A percentile compares a stretch with the other conserved stretches of the same genome.
phyloP scores from a whole-genome alignment of 2,888 invertebrate genomes.

The Tipula unca region DNA sequence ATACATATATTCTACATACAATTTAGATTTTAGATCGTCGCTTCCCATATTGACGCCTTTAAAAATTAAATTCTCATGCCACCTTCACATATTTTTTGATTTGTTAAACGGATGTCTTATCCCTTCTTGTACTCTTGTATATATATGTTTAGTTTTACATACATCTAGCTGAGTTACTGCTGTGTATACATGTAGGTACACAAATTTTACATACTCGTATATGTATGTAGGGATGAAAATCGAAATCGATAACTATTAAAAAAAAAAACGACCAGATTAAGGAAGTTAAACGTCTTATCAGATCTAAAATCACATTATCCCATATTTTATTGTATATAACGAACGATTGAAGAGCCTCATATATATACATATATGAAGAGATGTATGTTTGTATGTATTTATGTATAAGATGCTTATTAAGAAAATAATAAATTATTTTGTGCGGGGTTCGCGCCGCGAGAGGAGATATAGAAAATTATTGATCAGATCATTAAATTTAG shows the following conservation, averaged over 20 bases:
- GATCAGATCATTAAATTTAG: constrained; percentile 8
- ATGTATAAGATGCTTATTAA: background rate
- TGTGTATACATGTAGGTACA: too few species aligned
- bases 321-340: background rate
- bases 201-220: too few species aligned
- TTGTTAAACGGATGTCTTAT: background rate
- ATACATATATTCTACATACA: background rate
- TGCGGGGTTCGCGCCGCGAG: background rate
- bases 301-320: constrained; percentile 8
- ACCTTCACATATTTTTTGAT: background rate
- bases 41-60: background rate
- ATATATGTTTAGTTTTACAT: background rate
- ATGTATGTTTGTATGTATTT: background rate
- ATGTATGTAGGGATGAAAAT: background rate
- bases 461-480: background rate
- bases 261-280: background rate
- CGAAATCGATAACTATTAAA: background rate
- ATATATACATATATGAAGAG: background rate
- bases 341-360: background rate
- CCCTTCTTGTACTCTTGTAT: background rate
- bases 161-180: background rate
- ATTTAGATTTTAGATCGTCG: background rate
- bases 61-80: background rate
- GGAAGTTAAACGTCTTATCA: background rate
- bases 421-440: background rate